A percentile compares a stretch with the other conserved stretches of the same genome.
phyloP scores from a whole-genome alignment of 2,888 invertebrate species.

The Aporophyla lueneburgensis region DNA sequence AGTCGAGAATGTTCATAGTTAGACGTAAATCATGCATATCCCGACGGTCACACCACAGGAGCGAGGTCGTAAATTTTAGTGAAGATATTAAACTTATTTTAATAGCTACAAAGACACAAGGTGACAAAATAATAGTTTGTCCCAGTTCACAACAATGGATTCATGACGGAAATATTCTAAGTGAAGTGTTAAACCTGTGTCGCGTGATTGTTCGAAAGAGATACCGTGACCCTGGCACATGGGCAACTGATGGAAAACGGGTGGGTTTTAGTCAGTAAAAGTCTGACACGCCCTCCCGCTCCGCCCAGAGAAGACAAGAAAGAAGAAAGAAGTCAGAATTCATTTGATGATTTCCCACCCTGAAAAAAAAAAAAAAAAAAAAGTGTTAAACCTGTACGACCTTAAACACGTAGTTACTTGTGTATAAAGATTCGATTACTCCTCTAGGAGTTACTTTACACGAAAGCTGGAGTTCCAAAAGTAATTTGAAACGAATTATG shows the following conservation, averaged over 20 bases:
- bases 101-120: constrained; percentile 65
- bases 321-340: too few species aligned
- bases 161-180: constrained; percentile 58
- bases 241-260: too few species aligned
- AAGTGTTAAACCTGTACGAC: constrained; percentile 41
- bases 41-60: constrained; percentile 65
- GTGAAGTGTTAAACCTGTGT: constrained; percentile 43
- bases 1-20: constrained; percentile 37
- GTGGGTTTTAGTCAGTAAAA: too few species aligned
- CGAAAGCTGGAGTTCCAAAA: constrained; percentile 46
- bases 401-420: constrained; percentile 33
- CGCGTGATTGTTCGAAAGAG: too few species aligned
- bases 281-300: too few species aligned
- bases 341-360: too few species aligned
- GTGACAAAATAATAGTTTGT: constrained; percentile 67
- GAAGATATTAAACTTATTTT: constrained; percentile 62
- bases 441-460: constrained; percentile 32
- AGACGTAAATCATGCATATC: constrained; percentile 67
- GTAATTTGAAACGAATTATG: constrained; percentile 53
- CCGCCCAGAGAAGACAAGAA: too few species aligned
- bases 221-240: too few species aligned
- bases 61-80: constrained; percentile 75
- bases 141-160: constrained; percentile 64
- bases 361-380: too few species aligned
- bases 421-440: constrained; percentile 49